Evolutionary conservation across 2,888 invertebrate genomes (phyloP).

Genomic region (Linnaemya tessellans): DNA sequence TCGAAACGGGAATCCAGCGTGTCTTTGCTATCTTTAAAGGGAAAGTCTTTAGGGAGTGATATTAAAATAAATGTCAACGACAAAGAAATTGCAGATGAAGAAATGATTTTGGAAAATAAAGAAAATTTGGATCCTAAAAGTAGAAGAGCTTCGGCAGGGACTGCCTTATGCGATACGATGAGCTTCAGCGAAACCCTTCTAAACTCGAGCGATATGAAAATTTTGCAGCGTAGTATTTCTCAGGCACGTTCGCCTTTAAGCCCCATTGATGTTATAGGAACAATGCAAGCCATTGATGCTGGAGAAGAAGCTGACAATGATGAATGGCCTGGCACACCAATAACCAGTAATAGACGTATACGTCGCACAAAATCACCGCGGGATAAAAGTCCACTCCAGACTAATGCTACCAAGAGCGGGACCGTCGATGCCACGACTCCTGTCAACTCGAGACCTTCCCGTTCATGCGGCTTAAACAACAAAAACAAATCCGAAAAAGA

Average conservation of each 20-base stretch:
- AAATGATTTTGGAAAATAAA: conserved; percentile 75
- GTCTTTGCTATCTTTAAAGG: background rate
- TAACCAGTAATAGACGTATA: conserved; percentile 75
- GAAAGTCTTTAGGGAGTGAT: conserved; percentile 10
- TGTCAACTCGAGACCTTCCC: conserved; percentile 72
- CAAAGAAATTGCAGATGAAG: conserved; percentile 18
- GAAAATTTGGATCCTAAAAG: conserved; percentile 78
- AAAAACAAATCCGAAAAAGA: conserved; percentile 32
- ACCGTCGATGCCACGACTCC: conserved; percentile 73
- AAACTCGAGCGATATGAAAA: conserved; percentile 78
- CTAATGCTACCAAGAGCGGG: background rate
- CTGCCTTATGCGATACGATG: conserved; percentile 77
- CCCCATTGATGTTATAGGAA: conserved; percentile 74
- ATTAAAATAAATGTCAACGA: conserved; percentile 3
- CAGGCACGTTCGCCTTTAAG: conserved; percentile 78
- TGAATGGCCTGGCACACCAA: conserved; percentile 79
- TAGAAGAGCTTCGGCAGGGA: conserved; percentile 55
- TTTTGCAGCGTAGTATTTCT: conserved; percentile 74
- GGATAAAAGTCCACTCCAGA: conserved; percentile 45
- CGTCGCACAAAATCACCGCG: conserved; percentile 78
- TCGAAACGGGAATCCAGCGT: background rate
- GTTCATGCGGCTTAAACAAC: conserved; percentile 26
- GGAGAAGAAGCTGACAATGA: conserved; percentile 79
- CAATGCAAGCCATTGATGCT: conserved; percentile 62
- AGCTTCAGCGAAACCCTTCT: conserved; percentile 81